These are phyloP conservation scores for Heterochromis multidens DNA, from an alignment of 2,113 vertebrate species.

Conservation along the genomic window DNA sequence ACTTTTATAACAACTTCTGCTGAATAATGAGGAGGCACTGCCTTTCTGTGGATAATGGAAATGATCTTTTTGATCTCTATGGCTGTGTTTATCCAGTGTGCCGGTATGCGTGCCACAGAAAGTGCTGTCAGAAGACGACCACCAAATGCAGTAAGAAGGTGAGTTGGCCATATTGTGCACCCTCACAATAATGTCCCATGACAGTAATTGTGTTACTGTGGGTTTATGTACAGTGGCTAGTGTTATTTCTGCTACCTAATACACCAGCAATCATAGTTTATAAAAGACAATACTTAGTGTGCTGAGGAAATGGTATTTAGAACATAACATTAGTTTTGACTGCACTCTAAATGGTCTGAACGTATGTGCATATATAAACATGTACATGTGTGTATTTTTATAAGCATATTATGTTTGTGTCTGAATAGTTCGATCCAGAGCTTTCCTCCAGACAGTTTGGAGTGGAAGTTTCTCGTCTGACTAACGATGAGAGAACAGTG, in stretches of 20 bases:
- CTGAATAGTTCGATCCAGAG: constrained; percentile 87
- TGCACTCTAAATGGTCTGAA: not conserved
- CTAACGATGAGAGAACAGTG: constrained; percentile 89
- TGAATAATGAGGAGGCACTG: constrained; percentile 64
- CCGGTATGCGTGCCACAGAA: constrained; percentile 96
- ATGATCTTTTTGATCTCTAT: constrained; percentile 61
- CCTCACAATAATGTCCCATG: constrained; percentile 22
- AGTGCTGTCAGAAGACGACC: constrained; percentile 92
- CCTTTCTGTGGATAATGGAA: constrained; percentile 57
- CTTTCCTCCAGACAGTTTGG: constrained; percentile 92
- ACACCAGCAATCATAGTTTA: not conserved
- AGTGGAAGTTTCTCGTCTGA: constrained; percentile 92
- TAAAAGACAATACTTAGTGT: not conserved
- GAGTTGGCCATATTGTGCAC: constrained; percentile 48
- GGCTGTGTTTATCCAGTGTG: constrained; percentile 85
- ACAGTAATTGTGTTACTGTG: constrained; percentile 10
- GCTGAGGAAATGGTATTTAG: not conserved
- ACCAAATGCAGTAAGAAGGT: constrained; percentile 97
- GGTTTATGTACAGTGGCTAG: not conserved
- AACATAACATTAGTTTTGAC: not conserved
- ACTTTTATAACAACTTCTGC: not conserved
- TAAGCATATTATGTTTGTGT: constrained; percentile 4
- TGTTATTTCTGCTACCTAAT: not conserved
- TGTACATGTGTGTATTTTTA: not conserved
- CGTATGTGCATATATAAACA: not conserved